Base-by-base conservation (phyloP, 2,888 invertebrate species). In the Zeuzera pyrina region DNA sequence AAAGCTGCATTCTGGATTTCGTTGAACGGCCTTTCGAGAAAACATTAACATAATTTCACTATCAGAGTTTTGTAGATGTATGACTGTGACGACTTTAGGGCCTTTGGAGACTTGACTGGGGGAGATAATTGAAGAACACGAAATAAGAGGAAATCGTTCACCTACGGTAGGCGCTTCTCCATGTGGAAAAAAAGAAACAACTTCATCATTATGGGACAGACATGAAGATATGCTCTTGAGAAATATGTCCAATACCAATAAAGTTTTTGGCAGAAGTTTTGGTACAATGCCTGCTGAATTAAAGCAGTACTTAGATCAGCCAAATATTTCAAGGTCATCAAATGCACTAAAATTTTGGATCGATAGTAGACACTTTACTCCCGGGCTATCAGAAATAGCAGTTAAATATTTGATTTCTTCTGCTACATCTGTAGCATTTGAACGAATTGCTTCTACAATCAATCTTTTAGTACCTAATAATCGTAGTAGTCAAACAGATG, bases 91-190 rank as follows among this genome's bases (percentile, higher is more conserved):
- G n/a, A n/a, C n/a, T n/a, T n/a, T n/a, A n/a, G n/a, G n/a, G n/a
- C n/a, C n/a, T n/a, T n/a, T n/a, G n/a, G n/a, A n/a, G n/a, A n/a
- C n/a, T n/a, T n/a, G n/a, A n/a, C n/a, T n/a, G n/a, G n/a, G n/a
- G n/a, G 23, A 23, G 10, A 23, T 23, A 23, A 23, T 23, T 23
- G 23, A 7, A 23, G 23, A 23, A 23, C 7, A 23, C 23, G 10
- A 23, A 23, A 23, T 23, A 23, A 23, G 23, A 23, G 23, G 23
- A 23, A 23, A 23, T 23, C 23, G 23, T 23, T 23, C 23, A 23
- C 23, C 23, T 23, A 23, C 23, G 23, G 23, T 23, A 23, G 23
- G 23, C 7, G 23, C 5, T 23, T 23, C 23, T 23, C 23, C 23
- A 23, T 10, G 23, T n/a, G 23, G 23, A 23, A 10, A 23, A 23